Evolutionary conservation across 2,797 vertebrate species (phyloP).

Genomic region (Periophthalmus magnuspinnatus): DNA sequence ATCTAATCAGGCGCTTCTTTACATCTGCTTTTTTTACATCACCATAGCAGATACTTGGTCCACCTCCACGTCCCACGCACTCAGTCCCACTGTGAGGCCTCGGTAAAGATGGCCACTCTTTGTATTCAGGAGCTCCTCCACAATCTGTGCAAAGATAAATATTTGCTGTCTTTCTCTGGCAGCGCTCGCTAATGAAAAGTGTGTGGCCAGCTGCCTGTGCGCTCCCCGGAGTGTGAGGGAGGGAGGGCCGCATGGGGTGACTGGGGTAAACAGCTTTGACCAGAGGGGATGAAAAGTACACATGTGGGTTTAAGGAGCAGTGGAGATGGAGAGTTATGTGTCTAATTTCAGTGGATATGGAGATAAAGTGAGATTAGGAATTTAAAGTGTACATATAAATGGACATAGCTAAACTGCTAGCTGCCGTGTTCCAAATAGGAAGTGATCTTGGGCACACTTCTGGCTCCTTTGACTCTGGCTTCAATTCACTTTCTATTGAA

Average conservation of each 20-base stretch:
- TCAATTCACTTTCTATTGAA: too few relatives aligned
- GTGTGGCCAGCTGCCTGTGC: conserved; percentile 58
- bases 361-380: too few relatives aligned
- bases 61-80: conserved; percentile 39
- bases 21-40: conserved; percentile 28
- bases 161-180: conserved; percentile 70
- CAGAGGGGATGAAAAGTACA: conserved; percentile 43
- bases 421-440: too few relatives aligned
- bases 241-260: conserved; percentile 24
- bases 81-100: conserved; percentile 47
- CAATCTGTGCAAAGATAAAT: conserved; percentile 73
- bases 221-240: conserved; percentile 39
- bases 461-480: too few relatives aligned
- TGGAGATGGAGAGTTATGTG: conserved; percentile 7
- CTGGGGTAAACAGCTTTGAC: conserved; percentile 41
- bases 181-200: conserved; percentile 66
- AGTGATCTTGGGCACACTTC: too few relatives aligned
- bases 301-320: conserved; percentile 19
- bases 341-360: not conserved
- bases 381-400: too few relatives aligned
- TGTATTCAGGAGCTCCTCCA: conserved; percentile 56
- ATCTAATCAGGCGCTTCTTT: not conserved
- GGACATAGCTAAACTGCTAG: too few relatives aligned
- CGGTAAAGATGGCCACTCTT: conserved; percentile 49
- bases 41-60: conserved; percentile 24